Percentiles rank a stretch among this genome's conserved stretches.
Evolutionary conservation across 2,888 invertebrate genomes (phyloP).

Genomic region (Anorthoa munda): DNA sequence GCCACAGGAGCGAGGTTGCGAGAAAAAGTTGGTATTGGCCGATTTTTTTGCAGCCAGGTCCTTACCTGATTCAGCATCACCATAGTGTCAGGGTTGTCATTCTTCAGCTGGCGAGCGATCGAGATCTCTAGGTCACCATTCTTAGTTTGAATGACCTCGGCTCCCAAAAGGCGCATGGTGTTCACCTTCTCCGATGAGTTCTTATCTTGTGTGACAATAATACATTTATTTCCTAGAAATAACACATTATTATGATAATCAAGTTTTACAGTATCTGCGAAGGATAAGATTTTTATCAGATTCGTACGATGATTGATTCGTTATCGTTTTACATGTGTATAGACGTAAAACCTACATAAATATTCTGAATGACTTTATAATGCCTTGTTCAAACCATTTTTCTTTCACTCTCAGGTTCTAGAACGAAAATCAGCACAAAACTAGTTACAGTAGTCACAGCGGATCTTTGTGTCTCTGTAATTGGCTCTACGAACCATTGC

Average conservation of each 20-base stretch:
- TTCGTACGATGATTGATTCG: slow-evolving; percentile 7
- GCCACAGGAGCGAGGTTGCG: too few relatives aligned
- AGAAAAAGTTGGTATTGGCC: not conserved
- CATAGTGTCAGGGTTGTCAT: slow-evolving; percentile 62
- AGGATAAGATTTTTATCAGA: slow-evolving; percentile 23
- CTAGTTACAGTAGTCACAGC: too few relatives aligned
- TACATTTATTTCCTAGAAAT: slow-evolving; percentile 94
- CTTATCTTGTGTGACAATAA: slow-evolving; percentile 98
- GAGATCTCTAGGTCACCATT: slow-evolving; percentile 50
- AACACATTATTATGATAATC: slow-evolving; percentile 6
- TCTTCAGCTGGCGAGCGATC: slow-evolving; percentile 59
- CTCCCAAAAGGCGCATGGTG: slow-evolving; percentile 96
- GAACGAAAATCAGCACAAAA: not conserved
- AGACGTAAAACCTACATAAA: not conserved
- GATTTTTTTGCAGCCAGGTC: not conserved
- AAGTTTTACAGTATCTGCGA: slow-evolving; percentile 4
- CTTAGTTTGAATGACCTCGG: slow-evolving; percentile 95
- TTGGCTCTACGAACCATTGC: too few relatives aligned
- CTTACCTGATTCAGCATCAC: slow-evolving; percentile 88
- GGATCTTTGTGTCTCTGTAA: too few relatives aligned
- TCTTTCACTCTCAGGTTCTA: not conserved
- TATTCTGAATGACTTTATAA: not conserved
- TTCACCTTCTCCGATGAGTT: slow-evolving; percentile 99
- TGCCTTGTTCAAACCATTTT: not conserved
- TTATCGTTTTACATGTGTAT: slow-evolving; percentile 8